Conservation (phyloP, 37 sponge, comb jelly and placozoan genomes). For the Geodia barretti region DNA sequence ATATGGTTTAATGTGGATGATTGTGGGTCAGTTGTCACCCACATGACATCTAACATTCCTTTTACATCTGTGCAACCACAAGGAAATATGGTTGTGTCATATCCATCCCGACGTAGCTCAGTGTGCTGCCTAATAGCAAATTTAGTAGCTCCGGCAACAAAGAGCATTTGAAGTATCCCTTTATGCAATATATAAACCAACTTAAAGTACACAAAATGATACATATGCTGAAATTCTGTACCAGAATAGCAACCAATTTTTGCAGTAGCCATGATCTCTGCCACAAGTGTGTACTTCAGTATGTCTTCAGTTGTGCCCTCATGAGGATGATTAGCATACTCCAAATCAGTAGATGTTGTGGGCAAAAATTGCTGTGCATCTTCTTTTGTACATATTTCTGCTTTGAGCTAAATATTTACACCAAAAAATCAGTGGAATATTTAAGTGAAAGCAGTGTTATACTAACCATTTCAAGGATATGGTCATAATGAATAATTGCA, state of each 20-base stretch:
- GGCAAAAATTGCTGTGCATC: background rate
- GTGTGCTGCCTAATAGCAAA: background rate
- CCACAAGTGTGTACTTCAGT: background rate
- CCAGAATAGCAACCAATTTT: slow-evolving; percentile 8
- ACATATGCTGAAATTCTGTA: background rate
- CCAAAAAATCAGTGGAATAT: background rate
- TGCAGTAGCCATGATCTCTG: background rate
- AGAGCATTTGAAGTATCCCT: slow-evolving; percentile 2
- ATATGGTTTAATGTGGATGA: background rate
- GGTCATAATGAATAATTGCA: background rate
- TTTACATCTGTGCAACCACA: background rate
- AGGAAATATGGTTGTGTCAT: slow-evolving; percentile 19
- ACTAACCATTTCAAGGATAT: background rate
- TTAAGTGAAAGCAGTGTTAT: background rate
- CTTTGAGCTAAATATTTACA: background rate
- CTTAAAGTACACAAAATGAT: background rate
- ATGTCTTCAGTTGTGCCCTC: background rate
- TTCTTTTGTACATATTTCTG: background rate
- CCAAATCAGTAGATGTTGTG: background rate
- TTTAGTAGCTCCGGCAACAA: slow-evolving; percentile 7
- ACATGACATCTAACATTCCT: background rate
- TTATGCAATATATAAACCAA: background rate
- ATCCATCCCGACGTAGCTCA: slow-evolving; percentile 9
- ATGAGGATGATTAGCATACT: background rate
- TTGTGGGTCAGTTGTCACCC: background rate